Base-by-base conservation (phyloP, 2,113 vertebrate species). In the Dicrurus megarhynchus region DNA sequence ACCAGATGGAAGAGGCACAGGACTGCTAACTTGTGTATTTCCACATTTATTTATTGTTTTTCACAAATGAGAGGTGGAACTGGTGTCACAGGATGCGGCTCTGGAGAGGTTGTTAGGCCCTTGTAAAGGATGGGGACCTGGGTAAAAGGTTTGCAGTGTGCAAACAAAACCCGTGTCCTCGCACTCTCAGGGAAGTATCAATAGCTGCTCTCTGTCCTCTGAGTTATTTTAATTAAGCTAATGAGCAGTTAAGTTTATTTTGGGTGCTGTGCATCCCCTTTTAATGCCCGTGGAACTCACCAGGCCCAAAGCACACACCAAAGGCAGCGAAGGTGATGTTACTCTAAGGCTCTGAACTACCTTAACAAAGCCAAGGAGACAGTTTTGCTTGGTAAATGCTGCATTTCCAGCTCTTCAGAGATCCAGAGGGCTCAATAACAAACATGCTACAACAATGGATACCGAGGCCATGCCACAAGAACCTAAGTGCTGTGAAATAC, bases 261-360 rank as follows among this genome's bases (percentile, higher is more conserved):
- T 67, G 41, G 47, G 16, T 33, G 28, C 13, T 35, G 11, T 35
- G 28, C 30, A 7, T 68, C 11, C 22, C 9, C 8, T 35, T 69
- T 56, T 16, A 2, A 1, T 8, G 9, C 13, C 37, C 19, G 0
- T 13, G 26, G 78, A 24, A 93, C 37, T 83, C 57, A 14, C 20
- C 16, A 41, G 15, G 22, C 13, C 30, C 23, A 42, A 21, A 75
- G 24, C 2, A 1, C 0, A 0, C 32, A 5, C 39, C 9, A 3
- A 37, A 39, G 27, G 21, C 64, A 46, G 12, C 1, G 1, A 60
- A 79, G 35, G 17, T 57, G 39, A 70, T 32, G 46, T 39, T 61
- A 13, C 30, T 20, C 3, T 24, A 26, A 37, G 42, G 12, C 23
- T 85, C 49, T 79, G 83, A 47, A 13, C 20, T 74, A 4, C 3